A percentile compares a stretch with the other conserved stretches of the same genome.
Evolutionary conservation across 2,888 invertebrate genomes (phyloP).

Genomic region (Priocnemis perturbator): DNA sequence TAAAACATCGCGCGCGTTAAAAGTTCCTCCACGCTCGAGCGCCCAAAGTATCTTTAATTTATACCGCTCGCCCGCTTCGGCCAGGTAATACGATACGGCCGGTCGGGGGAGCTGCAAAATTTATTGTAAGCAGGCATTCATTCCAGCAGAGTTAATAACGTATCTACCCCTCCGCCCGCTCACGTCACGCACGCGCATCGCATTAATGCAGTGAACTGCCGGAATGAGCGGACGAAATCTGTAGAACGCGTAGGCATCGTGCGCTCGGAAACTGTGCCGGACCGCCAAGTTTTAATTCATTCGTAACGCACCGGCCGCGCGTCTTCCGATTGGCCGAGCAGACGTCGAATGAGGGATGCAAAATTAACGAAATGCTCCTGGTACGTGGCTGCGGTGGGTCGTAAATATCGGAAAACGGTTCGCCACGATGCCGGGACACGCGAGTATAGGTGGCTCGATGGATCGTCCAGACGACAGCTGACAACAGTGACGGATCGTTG

Average conservation of each 20-base stretch:
- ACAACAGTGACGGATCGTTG: conserved; percentile 36
- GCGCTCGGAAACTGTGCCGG: conserved; percentile 10
- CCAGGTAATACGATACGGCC: neutral
- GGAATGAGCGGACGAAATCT: conserved; percentile 14
- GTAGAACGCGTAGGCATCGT: too few relatives aligned
- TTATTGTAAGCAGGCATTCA: conserved; percentile 40
- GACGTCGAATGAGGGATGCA: conserved; percentile 7
- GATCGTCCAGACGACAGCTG: conserved; percentile 27
- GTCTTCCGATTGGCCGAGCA: conserved; percentile 4
- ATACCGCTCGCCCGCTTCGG: conserved; percentile 29
- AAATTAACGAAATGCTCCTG: conserved; percentile 27
- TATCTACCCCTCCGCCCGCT: conserved; percentile 13
- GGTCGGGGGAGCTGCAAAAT: conserved; percentile 32
- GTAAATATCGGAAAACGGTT: conserved; percentile 36
- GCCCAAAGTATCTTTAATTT: conserved; percentile 48
- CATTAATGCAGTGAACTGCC: conserved; percentile 18
- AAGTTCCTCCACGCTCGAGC: conserved; percentile 41
- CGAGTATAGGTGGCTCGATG: conserved; percentile 14
- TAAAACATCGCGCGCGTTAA: conserved; percentile 46
- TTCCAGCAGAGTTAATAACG: conserved; percentile 41
- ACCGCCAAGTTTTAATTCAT: conserved; percentile 30
- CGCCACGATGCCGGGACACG: conserved; percentile 7
- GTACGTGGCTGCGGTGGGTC: neutral
- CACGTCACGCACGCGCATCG: too few relatives aligned
- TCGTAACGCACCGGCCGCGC: conserved; percentile 3